Evolutionary conservation across 2,113 vertebrate genomes (phyloP).

Genomic region (Lasiurus borealis): DNA sequence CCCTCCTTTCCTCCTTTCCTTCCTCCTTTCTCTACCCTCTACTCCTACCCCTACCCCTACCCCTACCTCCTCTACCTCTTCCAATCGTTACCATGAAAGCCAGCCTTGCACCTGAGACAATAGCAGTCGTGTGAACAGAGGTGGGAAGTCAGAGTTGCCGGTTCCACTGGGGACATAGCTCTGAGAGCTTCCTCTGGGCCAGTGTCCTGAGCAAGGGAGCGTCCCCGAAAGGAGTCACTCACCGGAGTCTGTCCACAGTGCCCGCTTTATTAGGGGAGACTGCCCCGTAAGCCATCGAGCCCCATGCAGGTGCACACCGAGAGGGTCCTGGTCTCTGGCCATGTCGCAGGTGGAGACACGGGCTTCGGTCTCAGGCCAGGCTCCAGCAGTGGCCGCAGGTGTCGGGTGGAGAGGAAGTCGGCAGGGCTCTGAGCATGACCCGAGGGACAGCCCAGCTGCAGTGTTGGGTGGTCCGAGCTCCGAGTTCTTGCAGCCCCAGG

Average conservation of each 20-base stretch:
- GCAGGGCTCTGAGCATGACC: background rate
- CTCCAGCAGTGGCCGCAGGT: background rate
- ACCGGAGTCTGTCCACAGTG: background rate
- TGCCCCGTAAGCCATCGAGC: background rate
- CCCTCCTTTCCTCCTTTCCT: rapidly evolving
- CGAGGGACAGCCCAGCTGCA: background rate
- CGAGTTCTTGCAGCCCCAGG: background rate
- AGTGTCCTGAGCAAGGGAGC: background rate
- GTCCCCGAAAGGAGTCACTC: background rate
- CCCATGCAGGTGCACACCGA: background rate
- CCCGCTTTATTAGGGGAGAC: background rate
- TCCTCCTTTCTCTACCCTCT: no score
- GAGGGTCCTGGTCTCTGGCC: background rate
- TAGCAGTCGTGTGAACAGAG: background rate
- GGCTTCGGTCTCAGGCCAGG: background rate
- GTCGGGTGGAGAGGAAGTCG: background rate
- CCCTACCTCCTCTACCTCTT: no score
- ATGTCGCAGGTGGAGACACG: background rate
- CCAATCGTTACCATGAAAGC: background rate
- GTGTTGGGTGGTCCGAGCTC: background rate
- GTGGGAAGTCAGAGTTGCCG: rapidly evolving
- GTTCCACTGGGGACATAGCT: rapidly evolving
- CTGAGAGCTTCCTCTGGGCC: background rate
- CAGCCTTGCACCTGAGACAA: background rate
- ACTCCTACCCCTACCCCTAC: no score